A percentile compares a stretch with the other conserved stretches of the same genome.
Evolutionary conservation across 2,888 invertebrate genomes (phyloP).

Genomic region (Torymus texanus): DNA sequence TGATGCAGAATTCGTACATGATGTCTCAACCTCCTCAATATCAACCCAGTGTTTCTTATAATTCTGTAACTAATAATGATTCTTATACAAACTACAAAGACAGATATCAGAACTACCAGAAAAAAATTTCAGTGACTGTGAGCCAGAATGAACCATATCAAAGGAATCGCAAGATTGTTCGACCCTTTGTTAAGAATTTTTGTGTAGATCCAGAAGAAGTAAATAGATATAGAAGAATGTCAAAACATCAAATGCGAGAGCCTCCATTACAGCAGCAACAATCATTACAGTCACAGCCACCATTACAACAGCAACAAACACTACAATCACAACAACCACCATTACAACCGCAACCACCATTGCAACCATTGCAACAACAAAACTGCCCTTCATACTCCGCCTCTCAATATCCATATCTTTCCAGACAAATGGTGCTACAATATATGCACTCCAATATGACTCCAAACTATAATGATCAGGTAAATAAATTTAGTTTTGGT

Average conservation of each 20-base stretch:
- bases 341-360: constrained; percentile 54
- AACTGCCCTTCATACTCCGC: constrained; percentile 65
- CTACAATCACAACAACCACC: no score
- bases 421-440: constrained; percentile 66
- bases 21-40: constrained; percentile 65
- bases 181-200: constrained; percentile 61
- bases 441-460: constrained; percentile 66
- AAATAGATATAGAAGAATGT: constrained; percentile 54
- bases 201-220: constrained; percentile 57
- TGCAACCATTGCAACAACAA: constrained; percentile 61
- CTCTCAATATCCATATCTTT: constrained; percentile 64
- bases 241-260: no score
- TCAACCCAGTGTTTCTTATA: constrained; percentile 61
- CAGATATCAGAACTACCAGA: constrained; percentile 58
- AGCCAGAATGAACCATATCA: constrained; percentile 63
- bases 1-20: constrained; percentile 54
- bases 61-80: constrained; percentile 58
- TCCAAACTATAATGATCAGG: constrained; percentile 57
- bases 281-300: constrained; percentile 58
- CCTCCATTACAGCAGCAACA: no score
- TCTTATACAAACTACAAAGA: constrained; percentile 59
- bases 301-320: constrained; percentile 40
- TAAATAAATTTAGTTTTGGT: constrained; percentile 9
- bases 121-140: constrained; percentile 58
- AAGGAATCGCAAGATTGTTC: constrained; percentile 58